Conservation (phyloP, 2,888 invertebrate species). For the Idaea dimidiata region DNA sequence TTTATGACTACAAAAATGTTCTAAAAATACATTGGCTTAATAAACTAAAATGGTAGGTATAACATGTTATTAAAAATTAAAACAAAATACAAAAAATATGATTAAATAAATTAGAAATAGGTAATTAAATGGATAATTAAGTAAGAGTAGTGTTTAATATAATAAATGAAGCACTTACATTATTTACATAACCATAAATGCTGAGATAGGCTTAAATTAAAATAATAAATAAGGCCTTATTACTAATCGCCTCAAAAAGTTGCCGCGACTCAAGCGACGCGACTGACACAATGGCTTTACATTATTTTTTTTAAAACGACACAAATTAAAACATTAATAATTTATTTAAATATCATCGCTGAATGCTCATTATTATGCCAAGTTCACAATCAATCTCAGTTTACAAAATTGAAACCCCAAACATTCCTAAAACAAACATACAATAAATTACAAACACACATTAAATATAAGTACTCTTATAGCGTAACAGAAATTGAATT, state of each 20-base stretch:
- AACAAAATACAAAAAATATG: not conserved
- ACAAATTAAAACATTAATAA: too few species aligned
- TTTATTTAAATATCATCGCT: too few species aligned
- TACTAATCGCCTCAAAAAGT: not conserved
- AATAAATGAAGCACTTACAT: not conserved
- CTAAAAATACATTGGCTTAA: constrained; percentile 4
- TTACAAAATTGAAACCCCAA: not conserved
- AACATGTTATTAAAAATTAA: not conserved
- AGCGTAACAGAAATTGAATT: constrained; percentile 2
- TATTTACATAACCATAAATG: not conserved
- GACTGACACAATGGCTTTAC: too few species aligned
- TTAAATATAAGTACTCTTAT: constrained; percentile 8
- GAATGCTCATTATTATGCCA: too few species aligned
- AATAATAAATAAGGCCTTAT: not conserved
- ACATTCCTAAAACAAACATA: constrained; percentile 7
- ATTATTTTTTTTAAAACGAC: too few species aligned
- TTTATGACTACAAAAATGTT: constrained; percentile 5
- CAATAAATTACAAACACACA: constrained; percentile 22
- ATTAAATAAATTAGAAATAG: not conserved
- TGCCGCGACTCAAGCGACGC: not conserved
- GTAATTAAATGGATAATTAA: not conserved
- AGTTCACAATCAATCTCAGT: too few species aligned
- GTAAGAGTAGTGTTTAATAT: not conserved
- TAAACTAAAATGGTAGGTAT: not conserved
- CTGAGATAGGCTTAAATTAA: not conserved